phyloP scores from a whole-genome alignment of 1,140 invertebrate species.

The Cyclina sinensis region DNA sequence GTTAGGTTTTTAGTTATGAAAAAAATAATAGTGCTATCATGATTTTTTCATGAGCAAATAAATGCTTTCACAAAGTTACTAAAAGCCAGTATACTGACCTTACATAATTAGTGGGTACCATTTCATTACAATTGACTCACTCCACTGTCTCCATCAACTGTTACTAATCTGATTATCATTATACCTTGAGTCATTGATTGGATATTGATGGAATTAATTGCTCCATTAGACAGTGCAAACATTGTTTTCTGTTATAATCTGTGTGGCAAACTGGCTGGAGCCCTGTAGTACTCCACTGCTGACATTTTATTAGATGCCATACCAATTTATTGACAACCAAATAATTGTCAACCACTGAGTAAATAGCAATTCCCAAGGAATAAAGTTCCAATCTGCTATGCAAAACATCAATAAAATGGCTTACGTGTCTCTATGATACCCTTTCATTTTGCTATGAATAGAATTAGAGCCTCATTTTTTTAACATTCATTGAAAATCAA shows the following conservation, averaged over 20 bases:
- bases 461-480: slow-evolving; percentile 5
- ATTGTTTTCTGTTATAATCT: background rate
- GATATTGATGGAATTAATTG: background rate
- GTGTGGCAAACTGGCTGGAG: background rate
- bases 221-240: background rate
- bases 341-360: slow-evolving; percentile 2
- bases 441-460: slow-evolving; percentile 24
- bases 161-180: too few species aligned
- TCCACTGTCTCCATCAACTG: too few species aligned
- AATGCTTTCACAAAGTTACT: too few species aligned
- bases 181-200: too few species aligned
- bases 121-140: too few species aligned
- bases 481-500: slow-evolving; percentile 13
- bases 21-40: too few species aligned
- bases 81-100: too few species aligned
- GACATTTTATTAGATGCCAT: background rate
- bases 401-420: slow-evolving; percentile 41
- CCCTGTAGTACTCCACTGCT: background rate
- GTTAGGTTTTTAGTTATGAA: too few species aligned
- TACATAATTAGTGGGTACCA: too few species aligned
- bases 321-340: background rate
- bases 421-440: slow-evolving; percentile 16
- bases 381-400: background rate
- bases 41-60: too few species aligned
- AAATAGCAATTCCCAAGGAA: background rate